Percentiles rank a stretch among this genome's conserved stretches.
phyloP scores from a whole-genome alignment of 2,888 invertebrate species.

The Caenorhabditis sp. region DNA sequence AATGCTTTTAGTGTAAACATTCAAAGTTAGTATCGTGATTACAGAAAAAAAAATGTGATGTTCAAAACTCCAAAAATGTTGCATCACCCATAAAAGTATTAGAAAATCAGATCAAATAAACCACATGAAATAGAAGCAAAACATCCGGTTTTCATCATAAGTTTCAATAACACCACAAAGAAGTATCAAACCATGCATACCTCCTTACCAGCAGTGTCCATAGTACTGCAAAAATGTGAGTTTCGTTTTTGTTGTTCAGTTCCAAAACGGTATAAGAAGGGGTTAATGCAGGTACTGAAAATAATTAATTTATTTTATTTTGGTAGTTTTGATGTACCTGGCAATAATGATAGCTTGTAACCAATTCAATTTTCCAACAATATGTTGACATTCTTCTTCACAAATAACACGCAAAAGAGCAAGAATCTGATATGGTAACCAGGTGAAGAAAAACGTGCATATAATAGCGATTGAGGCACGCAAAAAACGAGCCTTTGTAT shows the following conservation, averaged over 20 bases:
- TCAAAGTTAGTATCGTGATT: no score
- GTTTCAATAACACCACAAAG: no score
- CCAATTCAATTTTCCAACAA: constrained; percentile 59
- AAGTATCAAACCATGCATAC: constrained; percentile 33
- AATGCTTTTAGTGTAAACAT: no score
- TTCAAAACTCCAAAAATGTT: not conserved
- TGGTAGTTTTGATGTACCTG: constrained; percentile 43
- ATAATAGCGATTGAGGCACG: constrained; percentile 62
- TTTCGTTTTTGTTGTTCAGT: constrained; percentile 30
- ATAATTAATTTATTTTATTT: not conserved
- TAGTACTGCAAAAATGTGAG: constrained; percentile 37
- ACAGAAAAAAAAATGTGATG: not conserved
- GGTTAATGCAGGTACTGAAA: constrained; percentile 61
- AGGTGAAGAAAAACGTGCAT: constrained; percentile 60
- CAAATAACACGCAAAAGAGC: constrained; percentile 62
- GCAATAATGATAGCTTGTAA: constrained; percentile 64
- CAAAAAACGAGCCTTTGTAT: constrained; percentile 58
- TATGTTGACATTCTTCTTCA: constrained; percentile 47
- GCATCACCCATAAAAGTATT: not conserved
- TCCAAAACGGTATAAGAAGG: constrained; percentile 58
- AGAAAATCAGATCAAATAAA: constrained; percentile 6
- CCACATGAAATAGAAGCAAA: not conserved
- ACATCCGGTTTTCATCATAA: not conserved
- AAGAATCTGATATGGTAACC: constrained; percentile 65
- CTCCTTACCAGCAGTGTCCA: constrained; percentile 46